These are phyloP conservation scores for Taeniopygia guttata DNA, from an alignment of 2,797 vertebrate genomes.

Conservation along the genomic window DNA sequence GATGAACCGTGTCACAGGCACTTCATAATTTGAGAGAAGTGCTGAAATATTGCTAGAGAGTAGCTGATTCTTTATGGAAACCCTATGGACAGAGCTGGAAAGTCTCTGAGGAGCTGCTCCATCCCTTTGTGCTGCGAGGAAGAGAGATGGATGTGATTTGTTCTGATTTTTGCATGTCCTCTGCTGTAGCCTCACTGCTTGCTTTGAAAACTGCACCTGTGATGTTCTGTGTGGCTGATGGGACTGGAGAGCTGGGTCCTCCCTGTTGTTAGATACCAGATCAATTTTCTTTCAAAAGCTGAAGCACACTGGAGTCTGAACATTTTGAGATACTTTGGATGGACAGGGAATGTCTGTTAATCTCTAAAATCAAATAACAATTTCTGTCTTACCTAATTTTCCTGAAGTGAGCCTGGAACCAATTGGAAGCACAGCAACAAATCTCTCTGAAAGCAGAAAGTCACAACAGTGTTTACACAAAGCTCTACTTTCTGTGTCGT, in stretches of 20 bases:
- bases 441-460: background rate
- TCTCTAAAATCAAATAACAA: background rate
- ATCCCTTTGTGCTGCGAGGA: background rate
- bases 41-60: background rate
- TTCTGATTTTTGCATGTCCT: background rate
- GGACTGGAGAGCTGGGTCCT: background rate
- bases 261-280: fast-evolving
- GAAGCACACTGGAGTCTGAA: background rate
- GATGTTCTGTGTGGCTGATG: background rate
- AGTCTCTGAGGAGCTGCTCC: background rate
- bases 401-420: background rate
- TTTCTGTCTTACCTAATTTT: background rate
- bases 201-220: background rate
- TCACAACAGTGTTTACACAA: background rate
- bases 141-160: fast-evolving
- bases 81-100: background rate
- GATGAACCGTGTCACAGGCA: background rate
- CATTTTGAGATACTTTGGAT: background rate
- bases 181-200: background rate
- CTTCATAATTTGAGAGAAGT: background rate
- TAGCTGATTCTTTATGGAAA: background rate
- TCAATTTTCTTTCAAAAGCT: background rate
- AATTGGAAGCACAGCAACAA: background rate
- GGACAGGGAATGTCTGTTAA: background rate
- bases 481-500: background rate